Evolutionary conservation across 64 coral and sea anemone genomes (phyloP).

Genomic region (Stylophora pistillata): DNA sequence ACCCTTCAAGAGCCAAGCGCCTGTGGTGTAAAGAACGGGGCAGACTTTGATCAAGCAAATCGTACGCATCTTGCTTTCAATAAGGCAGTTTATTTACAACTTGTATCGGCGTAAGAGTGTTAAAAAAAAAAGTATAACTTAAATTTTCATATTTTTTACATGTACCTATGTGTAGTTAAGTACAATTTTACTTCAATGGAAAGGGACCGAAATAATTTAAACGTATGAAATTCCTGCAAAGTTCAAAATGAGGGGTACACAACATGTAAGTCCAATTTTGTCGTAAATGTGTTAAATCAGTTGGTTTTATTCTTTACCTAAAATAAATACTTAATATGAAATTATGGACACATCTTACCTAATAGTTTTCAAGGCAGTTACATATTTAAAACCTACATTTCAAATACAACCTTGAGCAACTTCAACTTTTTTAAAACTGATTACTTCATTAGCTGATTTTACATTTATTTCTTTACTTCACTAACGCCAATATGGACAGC

Average conservation of each 20-base stretch:
- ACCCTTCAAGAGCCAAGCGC: background rate
- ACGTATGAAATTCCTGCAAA: conserved; percentile 14
- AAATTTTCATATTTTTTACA: background rate
- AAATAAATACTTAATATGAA: no score
- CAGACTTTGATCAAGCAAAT: background rate
- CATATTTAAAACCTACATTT: background rate
- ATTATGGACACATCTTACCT: no score
- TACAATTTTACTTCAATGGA: background rate
- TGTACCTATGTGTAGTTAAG: background rate
- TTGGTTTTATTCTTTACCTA: background rate
- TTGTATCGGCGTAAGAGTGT: background rate
- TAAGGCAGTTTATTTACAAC: conserved; percentile 39
- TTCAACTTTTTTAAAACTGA: conserved; percentile 3
- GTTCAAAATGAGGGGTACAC: background rate
- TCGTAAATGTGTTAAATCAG: background rate
- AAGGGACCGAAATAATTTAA: conserved; percentile 19
- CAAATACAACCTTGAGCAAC: background rate
- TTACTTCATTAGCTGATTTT: background rate
- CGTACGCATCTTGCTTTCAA: background rate
- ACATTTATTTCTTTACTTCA: background rate
- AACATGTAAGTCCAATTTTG: background rate
- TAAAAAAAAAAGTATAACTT: conserved; percentile 47
- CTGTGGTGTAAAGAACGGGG: background rate
- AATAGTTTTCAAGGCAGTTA: background rate
- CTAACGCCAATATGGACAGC: background rate